Percentiles rank a stretch among this genome's conserved stretches.
phyloP scores from a whole-genome alignment of 2,888 invertebrate species.

The Ariolimax columbianus region DNA sequence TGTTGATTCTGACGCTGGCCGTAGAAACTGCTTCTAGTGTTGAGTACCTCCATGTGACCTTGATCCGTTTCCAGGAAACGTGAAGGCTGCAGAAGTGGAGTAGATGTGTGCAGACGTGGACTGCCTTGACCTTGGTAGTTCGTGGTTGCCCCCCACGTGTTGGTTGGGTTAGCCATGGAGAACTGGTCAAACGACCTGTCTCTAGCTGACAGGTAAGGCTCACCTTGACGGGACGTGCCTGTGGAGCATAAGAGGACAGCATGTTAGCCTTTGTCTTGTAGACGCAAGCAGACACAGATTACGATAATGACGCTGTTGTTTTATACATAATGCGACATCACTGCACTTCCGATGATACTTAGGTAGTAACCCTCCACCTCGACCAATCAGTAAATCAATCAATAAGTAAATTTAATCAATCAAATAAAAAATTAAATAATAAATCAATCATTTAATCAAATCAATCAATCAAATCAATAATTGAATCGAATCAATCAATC shows the following conservation, averaged over 20 bases:
- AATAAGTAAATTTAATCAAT: no score
- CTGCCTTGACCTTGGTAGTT: not conserved
- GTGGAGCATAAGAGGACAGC: not conserved
- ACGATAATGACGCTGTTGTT: no score
- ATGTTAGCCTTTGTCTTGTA: not conserved
- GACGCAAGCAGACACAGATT: no score
- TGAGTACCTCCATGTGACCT: not conserved
- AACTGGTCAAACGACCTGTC: not conserved
- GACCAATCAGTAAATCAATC: no score
- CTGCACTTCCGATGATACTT: no score
- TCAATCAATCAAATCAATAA: no score
- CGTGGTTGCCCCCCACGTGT: not conserved
- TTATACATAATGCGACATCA: no score
- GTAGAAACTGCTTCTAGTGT: not conserved
- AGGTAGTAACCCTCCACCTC: no score
- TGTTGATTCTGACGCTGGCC: not conserved
- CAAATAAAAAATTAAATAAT: no score
- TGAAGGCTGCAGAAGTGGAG: constrained; percentile 1
- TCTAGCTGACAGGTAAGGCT: not conserved
- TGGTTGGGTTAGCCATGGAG: not conserved
- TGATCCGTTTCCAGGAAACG: not conserved
- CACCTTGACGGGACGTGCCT: not conserved
- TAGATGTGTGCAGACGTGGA: not conserved
- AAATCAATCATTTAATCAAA: no score
- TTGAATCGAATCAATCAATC: no score